Percentiles rank a stretch among this genome's conserved stretches.
Evolutionary conservation across 2,888 invertebrate genomes (phyloP).

Genomic region (Masnerella sp.): DNA sequence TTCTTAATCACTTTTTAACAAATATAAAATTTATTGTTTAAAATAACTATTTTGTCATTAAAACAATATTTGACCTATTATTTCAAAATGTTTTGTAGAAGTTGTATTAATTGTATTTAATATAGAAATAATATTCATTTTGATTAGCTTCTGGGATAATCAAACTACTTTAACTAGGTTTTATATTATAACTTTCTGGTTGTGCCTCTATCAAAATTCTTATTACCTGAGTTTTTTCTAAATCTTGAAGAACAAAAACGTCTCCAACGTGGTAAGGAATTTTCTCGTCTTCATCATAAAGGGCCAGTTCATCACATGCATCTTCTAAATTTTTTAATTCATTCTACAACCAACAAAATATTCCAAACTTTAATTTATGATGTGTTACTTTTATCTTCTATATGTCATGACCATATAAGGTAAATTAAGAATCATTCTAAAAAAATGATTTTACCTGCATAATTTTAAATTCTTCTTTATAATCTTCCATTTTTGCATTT

Average conservation of each 20-base stretch:
- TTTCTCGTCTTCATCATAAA: constrained; percentile 86
- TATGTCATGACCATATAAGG: constrained; percentile 68
- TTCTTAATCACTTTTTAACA: too few species aligned
- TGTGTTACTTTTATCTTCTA: background rate
- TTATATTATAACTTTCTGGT: too few species aligned
- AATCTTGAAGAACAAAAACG: constrained; percentile 89
- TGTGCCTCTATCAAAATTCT: too few species aligned
- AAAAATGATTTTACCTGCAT: constrained; percentile 81
- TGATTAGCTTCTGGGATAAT: too few species aligned
- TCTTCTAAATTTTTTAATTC: constrained; percentile 95
- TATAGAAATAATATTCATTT: too few species aligned
- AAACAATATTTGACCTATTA: too few species aligned
- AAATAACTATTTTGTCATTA: too few species aligned
- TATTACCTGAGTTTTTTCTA: constrained; percentile 83
- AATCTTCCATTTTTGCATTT: constrained; percentile 94
- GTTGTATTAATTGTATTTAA: too few species aligned
- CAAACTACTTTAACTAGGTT: too few species aligned
- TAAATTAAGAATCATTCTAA: constrained; percentile 21
- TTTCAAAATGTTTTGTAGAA: too few species aligned
- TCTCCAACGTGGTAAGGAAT: constrained; percentile 93
- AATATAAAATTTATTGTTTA: too few species aligned
- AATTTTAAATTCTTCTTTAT: constrained; percentile 90
- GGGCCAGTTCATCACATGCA: constrained; percentile 90
- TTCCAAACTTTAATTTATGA: background rate
- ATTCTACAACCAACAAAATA: constrained; percentile 79